Base-by-base conservation (phyloP, 2,113 vertebrate genomes). In the Sander vitreus region DNA sequence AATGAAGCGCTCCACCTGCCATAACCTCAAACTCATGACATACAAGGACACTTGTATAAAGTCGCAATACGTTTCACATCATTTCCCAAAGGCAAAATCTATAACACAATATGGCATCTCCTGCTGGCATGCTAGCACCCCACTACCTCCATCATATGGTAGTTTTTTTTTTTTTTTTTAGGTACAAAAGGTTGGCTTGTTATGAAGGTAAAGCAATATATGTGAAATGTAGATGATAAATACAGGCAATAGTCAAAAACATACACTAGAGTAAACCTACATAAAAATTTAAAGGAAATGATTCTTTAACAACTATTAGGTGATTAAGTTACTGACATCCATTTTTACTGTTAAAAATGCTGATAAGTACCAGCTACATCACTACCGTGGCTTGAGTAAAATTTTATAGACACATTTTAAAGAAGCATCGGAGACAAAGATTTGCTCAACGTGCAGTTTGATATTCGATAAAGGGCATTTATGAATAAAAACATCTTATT, bases 11-110 rank as follows among this genome's bases (percentile, higher is more conserved):
- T 81, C 71, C 74, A 80, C 77, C 70, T 73, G 69, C 64, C 66
- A 64, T 58, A 74, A 76, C 66, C 57, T 81, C 48, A 59, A 72
- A 74, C 33, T 39, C 9, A 54, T 47, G 25, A 84, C 67, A 60
- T 5, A 39, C 71, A 88, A 89, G 83, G 81, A 73, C 87, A 77
- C 58, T 70, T 79, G 59, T 62, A 23, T 18, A 58, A 74, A 55
- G 62, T 79, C 54, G 36, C 75, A 19, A 39, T 43, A 47, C 30
- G 50, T 76, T 81, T 63, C 83, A 76, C 51, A 33, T 68, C n/a
- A 16, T 68, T 45, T 71, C 72, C 68, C 36, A 59, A 73, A 78
- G 65, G 47, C 68, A 75, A 60, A 73, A 64, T 76, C 55, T 43
- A 50, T 57, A 78, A 76, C 50, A 53, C 75, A 86, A 69, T 74